Percentiles rank a stretch among this genome's conserved stretches.
These are phyloP conservation scores for Beroe ovata DNA, from an alignment of 37 sponge, comb jelly and placozoan species.

Conservation along the genomic window DNA sequence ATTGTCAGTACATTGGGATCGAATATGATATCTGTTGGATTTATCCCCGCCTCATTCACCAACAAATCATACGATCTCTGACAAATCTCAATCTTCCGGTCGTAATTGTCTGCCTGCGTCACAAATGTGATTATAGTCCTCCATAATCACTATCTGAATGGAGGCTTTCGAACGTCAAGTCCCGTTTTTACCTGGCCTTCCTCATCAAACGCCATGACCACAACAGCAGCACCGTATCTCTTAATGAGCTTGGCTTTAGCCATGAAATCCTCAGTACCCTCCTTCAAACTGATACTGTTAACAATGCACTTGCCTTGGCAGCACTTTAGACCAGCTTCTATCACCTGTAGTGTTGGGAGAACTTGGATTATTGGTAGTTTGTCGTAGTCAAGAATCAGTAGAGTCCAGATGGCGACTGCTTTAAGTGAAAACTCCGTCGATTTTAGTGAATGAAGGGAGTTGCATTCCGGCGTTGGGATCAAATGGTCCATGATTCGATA, in stretches of 20 bases:
- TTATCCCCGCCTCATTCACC: slow-evolving; percentile 78
- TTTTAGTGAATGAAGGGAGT: no score
- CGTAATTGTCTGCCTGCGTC: slow-evolving; percentile 77
- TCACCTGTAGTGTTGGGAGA: slow-evolving; percentile 68
- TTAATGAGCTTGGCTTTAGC: slow-evolving; percentile 79
- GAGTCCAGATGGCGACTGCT: no score
- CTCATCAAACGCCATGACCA: slow-evolving; percentile 99
- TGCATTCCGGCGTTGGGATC: no score
- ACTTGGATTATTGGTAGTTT: not conserved
- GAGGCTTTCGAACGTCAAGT: no score
- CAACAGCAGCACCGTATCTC: slow-evolving; percentile 92
- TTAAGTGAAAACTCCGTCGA: no score
- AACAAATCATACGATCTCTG: slow-evolving; percentile 86
- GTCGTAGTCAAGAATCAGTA: no score
- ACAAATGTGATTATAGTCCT: no score
- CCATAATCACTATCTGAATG: no score
- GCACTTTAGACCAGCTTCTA: slow-evolving; percentile 91
- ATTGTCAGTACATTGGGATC: slow-evolving; percentile 98
- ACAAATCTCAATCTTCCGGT: slow-evolving; percentile 86
- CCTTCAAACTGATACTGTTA: slow-evolving; percentile 96
- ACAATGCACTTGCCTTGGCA: slow-evolving; percentile 98
- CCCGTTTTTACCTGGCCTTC: slow-evolving; percentile 93
- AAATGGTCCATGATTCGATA: no score
- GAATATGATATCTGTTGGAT: slow-evolving; percentile 99
- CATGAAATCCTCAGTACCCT: slow-evolving; percentile 94